phyloP scores from a whole-genome alignment of 2,888 invertebrate genomes.

The Andrena hattorfiana region DNA sequence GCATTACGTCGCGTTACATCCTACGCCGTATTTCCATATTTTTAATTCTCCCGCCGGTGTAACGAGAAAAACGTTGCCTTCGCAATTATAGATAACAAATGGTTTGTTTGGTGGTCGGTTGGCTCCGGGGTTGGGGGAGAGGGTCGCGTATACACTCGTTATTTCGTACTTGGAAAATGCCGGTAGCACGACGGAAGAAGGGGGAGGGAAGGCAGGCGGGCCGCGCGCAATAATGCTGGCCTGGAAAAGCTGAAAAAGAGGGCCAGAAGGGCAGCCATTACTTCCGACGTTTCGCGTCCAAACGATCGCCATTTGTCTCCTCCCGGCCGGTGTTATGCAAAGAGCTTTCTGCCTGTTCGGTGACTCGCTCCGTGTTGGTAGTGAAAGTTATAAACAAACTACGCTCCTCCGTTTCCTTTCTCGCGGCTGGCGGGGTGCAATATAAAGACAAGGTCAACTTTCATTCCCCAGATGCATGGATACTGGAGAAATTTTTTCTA shows the following conservation, averaged over 20 bases:
- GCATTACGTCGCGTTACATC: conserved; percentile 37
- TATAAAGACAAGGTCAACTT: conserved; percentile 27
- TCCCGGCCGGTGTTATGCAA: conserved; percentile 72
- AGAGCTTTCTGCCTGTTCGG: conserved; percentile 67
- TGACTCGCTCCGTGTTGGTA: conserved; percentile 61
- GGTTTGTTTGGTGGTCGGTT: conserved; percentile 67
- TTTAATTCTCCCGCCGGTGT: conserved; percentile 52
- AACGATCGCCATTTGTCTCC: conserved; percentile 76
- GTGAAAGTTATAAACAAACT: conserved; percentile 72
- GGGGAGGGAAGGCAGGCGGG: conserved; percentile 24
- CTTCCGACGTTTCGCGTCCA: conserved; percentile 74
- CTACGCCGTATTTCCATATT: conserved; percentile 59
- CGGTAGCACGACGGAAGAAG: conserved; percentile 40
- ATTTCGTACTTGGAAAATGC: conserved; percentile 66
- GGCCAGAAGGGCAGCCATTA: conserved; percentile 74
- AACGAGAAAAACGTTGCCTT: conserved; percentile 66
- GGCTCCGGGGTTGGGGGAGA: conserved; percentile 33
- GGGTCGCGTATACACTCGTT: conserved; percentile 57
- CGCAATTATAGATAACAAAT: conserved; percentile 73
- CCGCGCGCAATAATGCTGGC: conserved; percentile 67
- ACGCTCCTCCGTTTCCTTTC: conserved; percentile 22
- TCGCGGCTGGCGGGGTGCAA: conserved; percentile 1
- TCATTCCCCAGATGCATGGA: conserved; percentile 17
- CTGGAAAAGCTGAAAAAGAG: conserved; percentile 76
- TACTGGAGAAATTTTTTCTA: background rate